Conservation (phyloP, 2,113 vertebrate genomes). For the Chroicocephalus ridibundus region DNA sequence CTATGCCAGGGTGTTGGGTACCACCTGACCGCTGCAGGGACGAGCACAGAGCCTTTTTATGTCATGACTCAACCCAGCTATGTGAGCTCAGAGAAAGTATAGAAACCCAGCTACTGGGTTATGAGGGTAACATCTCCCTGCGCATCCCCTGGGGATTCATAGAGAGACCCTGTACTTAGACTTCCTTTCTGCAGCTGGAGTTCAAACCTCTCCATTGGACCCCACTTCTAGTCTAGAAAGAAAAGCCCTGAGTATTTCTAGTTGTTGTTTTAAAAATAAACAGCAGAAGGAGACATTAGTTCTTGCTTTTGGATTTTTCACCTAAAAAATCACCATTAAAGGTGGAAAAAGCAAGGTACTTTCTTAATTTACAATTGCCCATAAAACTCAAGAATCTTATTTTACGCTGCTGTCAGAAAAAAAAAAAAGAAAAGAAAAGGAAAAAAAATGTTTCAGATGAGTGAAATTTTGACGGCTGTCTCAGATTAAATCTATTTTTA, state of each 20-base stretch:
- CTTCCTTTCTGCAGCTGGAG: background rate
- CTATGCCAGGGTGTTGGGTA: background rate
- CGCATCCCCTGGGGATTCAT: background rate
- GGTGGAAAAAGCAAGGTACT: background rate
- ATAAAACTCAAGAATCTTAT: background rate
- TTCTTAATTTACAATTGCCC: background rate
- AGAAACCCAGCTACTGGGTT: background rate
- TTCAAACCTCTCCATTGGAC: background rate
- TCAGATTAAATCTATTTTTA: background rate
- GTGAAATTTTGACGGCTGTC: background rate
- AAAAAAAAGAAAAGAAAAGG: background rate
- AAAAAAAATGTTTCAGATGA: background rate
- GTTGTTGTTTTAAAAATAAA: background rate
- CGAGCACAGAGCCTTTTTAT: background rate
- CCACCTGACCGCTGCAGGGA: background rate
- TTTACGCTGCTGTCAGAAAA: background rate
- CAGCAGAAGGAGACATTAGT: background rate
- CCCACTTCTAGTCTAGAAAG: background rate
- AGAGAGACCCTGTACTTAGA: rapidly evolving
- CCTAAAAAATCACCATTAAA: background rate
- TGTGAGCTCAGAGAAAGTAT: rapidly evolving
- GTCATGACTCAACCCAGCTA: background rate
- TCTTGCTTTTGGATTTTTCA: background rate
- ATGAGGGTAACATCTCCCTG: background rate
- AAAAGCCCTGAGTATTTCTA: background rate